Evolutionary conservation across 37 sponge, comb jelly and placozoan genomes (phyloP).

Genomic region (Halisarca cf. caerulea): DNA sequence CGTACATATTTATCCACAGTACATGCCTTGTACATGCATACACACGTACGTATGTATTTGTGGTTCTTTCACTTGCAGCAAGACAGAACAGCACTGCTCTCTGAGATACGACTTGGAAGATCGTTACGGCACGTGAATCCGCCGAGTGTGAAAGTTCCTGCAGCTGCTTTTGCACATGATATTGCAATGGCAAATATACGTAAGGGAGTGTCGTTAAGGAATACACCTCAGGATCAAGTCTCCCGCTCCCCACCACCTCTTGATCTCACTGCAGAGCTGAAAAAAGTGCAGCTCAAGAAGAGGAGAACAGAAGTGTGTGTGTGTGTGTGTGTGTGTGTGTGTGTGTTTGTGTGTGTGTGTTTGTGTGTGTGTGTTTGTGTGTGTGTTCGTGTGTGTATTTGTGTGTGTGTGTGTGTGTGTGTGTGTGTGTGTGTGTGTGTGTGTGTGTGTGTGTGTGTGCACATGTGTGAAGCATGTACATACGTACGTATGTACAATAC

Average conservation of each 20-base stretch:
- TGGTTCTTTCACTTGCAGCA: too few relatives aligned
- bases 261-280: slow-evolving; percentile 59
- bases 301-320: slow-evolving; percentile 45
- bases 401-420: background rate
- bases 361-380: background rate
- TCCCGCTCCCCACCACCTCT: slow-evolving; percentile 36
- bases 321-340: background rate
- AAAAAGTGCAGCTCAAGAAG: slow-evolving; percentile 34
- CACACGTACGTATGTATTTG: too few relatives aligned
- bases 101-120: background rate
- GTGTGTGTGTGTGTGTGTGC: slow-evolving; percentile 9
- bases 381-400: background rate
- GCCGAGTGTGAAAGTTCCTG: background rate
- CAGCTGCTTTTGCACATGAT: background rate
- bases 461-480: background rate
- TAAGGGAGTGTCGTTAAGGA: slow-evolving; percentile 26
- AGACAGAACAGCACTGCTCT: background rate
- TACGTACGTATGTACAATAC: background rate
- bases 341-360: slow-evolving; percentile 3
- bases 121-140: background rate
- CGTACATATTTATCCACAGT: too few relatives aligned
- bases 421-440: background rate
- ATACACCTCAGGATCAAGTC: slow-evolving; percentile 8
- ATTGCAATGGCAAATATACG: slow-evolving; percentile 50
- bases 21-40: too few relatives aligned